Conservation (phyloP, 2,797 vertebrate genomes). For the Oceanodroma leucorhoa region DNA sequence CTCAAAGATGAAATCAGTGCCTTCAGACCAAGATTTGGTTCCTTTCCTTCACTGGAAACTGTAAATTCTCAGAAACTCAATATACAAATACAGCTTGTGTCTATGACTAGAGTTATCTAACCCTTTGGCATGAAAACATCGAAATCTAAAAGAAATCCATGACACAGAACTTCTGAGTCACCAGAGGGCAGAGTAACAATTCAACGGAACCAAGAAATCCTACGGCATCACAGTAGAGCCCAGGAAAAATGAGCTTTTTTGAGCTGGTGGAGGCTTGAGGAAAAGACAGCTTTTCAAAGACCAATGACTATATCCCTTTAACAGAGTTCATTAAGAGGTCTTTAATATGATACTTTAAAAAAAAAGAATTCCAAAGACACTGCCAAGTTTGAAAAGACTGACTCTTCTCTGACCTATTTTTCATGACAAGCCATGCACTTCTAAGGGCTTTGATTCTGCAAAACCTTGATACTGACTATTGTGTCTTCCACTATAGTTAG, state of each 20-base stretch:
- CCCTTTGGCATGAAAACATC: background rate
- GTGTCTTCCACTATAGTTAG: background rate
- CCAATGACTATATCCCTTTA: background rate
- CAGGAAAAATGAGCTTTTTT: background rate
- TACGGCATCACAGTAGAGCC: background rate
- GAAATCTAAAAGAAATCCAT: background rate
- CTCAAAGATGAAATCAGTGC: background rate
- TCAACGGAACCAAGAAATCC: background rate
- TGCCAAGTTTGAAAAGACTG: background rate
- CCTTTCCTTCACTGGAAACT: background rate
- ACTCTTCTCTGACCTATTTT: background rate
- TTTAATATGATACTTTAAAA: background rate
- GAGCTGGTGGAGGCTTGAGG: background rate
- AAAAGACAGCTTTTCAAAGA: background rate
- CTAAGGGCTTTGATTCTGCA: background rate
- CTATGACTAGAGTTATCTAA: background rate
- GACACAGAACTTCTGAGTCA: background rate
- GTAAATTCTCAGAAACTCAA: background rate
- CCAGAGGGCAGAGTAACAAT: constrained; percentile 12
- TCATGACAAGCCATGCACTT: background rate
- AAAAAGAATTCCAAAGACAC: background rate
- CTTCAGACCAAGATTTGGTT: background rate
- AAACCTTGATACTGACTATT: background rate
- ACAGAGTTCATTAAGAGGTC: background rate
- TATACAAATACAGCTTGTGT: background rate